Conservation (phyloP, 2,113 vertebrate genomes). For the Gila orcuttii region DNA sequence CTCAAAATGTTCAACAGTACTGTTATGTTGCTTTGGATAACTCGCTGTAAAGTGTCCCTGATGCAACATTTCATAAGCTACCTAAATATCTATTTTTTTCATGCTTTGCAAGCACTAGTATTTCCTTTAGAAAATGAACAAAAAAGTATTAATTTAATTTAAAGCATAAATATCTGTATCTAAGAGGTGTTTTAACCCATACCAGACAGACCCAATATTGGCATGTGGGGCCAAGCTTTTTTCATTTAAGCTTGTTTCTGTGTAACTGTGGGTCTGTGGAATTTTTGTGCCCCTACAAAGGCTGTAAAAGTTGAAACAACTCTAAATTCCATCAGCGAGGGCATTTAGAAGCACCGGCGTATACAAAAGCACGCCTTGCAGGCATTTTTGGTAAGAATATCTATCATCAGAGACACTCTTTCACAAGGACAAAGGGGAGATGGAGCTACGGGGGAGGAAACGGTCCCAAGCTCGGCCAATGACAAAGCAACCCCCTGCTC, state of each 20-base stretch:
- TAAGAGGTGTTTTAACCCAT: background rate
- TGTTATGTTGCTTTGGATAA: background rate
- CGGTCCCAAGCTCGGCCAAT: constrained; percentile 68
- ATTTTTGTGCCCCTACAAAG: constrained; percentile 36
- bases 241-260: constrained; percentile 33
- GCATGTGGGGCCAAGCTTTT: too few relatives aligned
- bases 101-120: background rate
- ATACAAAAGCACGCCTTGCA: constrained; percentile 62
- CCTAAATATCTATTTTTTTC: background rate
- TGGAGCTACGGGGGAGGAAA: constrained; percentile 66
- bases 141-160: background rate
- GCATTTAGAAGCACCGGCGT: constrained; percentile 60
- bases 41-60: background rate
- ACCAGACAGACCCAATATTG: too few relatives aligned
- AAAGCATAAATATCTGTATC: background rate
- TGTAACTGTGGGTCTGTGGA: constrained; percentile 24
- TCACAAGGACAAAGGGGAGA: constrained; percentile 74
- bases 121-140: background rate
- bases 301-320: constrained; percentile 47
- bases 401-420: constrained; percentile 69
- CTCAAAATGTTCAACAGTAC: background rate
- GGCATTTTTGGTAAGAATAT: constrained; percentile 69
- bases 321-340: constrained; percentile 43
- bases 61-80: background rate
- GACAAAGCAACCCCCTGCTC: constrained; percentile 58